These are phyloP conservation scores for Ochropleura plecta DNA, from an alignment of 2,888 invertebrate species.

Conservation along the genomic window DNA sequence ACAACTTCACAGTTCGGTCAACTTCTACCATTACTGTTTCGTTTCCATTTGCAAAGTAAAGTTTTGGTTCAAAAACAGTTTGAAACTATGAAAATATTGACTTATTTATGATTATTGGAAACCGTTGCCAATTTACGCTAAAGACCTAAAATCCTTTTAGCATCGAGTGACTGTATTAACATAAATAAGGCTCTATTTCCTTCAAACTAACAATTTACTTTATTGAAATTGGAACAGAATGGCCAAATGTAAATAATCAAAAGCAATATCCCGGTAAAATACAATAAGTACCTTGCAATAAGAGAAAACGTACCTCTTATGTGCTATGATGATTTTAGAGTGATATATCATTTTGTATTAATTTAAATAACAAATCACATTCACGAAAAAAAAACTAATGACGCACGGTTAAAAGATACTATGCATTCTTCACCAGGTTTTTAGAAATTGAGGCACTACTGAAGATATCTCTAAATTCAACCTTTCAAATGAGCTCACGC, in stretches of 20 bases:
- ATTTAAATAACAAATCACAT: neutral
- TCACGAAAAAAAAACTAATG: too few relatives aligned
- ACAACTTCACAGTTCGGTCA: conserved; percentile 3
- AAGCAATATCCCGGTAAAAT: neutral
- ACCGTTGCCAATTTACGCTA: conserved; percentile 11
- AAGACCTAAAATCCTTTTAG: conserved; percentile 13
- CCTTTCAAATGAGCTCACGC: conserved; percentile 9
- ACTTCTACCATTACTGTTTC: neutral
- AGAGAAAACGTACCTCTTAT: neutral
- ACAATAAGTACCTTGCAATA: neutral
- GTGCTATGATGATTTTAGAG: neutral
- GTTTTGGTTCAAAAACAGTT: conserved; percentile 1
- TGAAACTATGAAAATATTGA: conserved; percentile 3
- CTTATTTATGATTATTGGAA: conserved; percentile 28
- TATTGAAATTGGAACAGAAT: conserved; percentile 2
- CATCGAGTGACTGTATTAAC: conserved; percentile 17
- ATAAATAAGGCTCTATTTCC: conserved; percentile 28
- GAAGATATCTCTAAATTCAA: neutral
- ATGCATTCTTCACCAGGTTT: neutral
- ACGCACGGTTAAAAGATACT: neutral
- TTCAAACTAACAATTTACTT: conserved; percentile 19
- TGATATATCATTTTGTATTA: neutral
- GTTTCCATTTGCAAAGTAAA: neutral
- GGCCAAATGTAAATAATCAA: neutral
- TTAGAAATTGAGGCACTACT: neutral